A percentile compares a stretch with the other conserved stretches of the same genome.
Evolutionary conservation across 2,797 vertebrate genomes (phyloP).

Genomic region (Acanthurus leucopareius): DNA sequence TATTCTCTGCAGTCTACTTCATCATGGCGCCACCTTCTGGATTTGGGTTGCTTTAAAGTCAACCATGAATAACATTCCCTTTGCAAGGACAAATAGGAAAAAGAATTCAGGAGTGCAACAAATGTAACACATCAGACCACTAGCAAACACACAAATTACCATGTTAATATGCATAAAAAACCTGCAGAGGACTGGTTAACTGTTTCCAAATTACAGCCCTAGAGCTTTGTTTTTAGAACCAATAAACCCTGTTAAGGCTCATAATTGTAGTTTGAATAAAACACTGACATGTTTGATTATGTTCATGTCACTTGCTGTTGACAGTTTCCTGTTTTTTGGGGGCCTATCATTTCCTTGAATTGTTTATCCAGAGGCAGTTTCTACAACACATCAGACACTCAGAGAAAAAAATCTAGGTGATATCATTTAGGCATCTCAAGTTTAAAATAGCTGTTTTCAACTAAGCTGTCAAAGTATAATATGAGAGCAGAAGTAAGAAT

Average conservation of each 20-base stretch:
- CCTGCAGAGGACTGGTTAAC: background rate
- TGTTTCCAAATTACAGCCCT: background rate
- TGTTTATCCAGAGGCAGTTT: background rate
- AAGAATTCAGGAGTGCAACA: background rate
- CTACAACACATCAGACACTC: background rate
- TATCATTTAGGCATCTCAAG: background rate
- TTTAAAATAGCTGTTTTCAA: background rate
- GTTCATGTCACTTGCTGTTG: background rate
- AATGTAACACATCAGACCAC: background rate
- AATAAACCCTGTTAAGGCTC: background rate
- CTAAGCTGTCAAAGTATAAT: background rate
- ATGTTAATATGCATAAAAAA: conserved; percentile 1
- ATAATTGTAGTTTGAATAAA: background rate
- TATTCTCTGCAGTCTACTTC: background rate
- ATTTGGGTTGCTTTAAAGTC: background rate
- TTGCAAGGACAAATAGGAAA: background rate
- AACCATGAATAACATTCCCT: background rate
- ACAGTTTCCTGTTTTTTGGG: background rate
- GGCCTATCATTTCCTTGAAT: background rate
- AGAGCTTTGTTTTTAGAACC: background rate
- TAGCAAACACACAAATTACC: background rate
- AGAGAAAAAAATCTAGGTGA: background rate
- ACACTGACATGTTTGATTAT: background rate
- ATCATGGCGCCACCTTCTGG: conserved; percentile 55
- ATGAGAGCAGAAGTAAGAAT: background rate